Conservation (phyloP, 2,113 vertebrate species). For the Tor tambroides region DNA sequence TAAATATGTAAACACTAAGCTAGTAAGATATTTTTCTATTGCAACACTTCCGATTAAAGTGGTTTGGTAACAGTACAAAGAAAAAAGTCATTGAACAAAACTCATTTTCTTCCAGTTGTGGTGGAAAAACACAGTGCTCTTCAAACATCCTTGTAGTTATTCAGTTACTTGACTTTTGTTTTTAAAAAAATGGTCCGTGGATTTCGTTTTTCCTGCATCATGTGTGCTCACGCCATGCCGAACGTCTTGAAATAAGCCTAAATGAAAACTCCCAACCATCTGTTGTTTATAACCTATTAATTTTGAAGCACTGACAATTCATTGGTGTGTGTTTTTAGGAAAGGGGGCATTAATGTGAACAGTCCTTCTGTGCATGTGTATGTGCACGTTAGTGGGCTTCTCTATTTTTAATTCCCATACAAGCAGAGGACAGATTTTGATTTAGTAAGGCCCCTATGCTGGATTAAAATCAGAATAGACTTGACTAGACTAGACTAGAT, state of each 20-base stretch:
- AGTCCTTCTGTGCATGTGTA: not conserved
- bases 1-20: conserved; percentile 98
- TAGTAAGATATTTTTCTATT: conserved; percentile 89
- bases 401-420: conserved; percentile 26
- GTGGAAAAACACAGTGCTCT: conserved; percentile 86
- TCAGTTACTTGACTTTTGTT: conserved; percentile 50
- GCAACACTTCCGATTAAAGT: conserved; percentile 96
- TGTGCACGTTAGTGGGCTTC: not conserved
- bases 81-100: conserved; percentile 81
- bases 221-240: conserved; percentile 36
- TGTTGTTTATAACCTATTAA: conserved; percentile 2
- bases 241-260: conserved; percentile 46
- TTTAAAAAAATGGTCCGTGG: conserved; percentile 67
- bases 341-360: not conserved
- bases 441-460: conserved; percentile 48
- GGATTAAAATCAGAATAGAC: conserved; percentile 25
- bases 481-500: not conserved
- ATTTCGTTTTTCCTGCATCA: not conserved
- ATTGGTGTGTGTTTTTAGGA: conserved; percentile 2
- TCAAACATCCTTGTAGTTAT: conserved; percentile 69
- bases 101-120: conserved; percentile 87
- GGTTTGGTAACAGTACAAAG: conserved; percentile 94
- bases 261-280: conserved; percentile 6
- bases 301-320: not conserved
- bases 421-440: not conserved